These are phyloP conservation scores for Macrophya annulata DNA, from an alignment of 2,888 invertebrate species.

Conservation along the genomic window DNA sequence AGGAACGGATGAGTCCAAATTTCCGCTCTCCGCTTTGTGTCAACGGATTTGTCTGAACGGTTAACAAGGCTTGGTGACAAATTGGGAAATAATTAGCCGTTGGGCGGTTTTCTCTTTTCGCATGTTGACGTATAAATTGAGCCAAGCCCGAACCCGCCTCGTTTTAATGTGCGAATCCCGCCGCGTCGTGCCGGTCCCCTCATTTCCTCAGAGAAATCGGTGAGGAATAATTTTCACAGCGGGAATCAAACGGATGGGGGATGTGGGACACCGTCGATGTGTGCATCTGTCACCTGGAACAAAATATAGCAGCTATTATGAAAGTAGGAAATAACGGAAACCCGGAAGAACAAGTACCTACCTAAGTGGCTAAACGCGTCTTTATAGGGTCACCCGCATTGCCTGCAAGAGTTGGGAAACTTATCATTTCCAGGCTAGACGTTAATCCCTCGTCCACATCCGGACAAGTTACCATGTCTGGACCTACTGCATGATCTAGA, in stretches of 20 bases:
- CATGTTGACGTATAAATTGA: constrained; percentile 32
- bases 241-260: neutral
- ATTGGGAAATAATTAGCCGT: constrained; percentile 28
- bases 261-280: neutral
- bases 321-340: neutral
- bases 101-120: constrained; percentile 45
- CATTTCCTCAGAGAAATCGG: neutral
- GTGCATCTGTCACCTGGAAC: neutral
- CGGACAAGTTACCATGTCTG: neutral
- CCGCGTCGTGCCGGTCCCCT: neutral
- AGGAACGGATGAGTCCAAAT: neutral
- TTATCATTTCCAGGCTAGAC: neutral
- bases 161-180: constrained; percentile 32
- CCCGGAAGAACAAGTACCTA: neutral
- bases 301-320: constrained; percentile 12
- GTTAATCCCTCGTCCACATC: neutral
- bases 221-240: neutral
- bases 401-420: constrained; percentile 1
- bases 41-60: constrained; percentile 15
- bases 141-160: neutral
- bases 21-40: neutral
- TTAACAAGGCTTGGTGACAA: constrained; percentile 25
- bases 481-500: neutral
- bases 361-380: constrained; percentile 8
- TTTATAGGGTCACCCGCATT: constrained; percentile 5